Conservation (phyloP, 2,797 vertebrate species). For the Cuniculus paca region DNA sequence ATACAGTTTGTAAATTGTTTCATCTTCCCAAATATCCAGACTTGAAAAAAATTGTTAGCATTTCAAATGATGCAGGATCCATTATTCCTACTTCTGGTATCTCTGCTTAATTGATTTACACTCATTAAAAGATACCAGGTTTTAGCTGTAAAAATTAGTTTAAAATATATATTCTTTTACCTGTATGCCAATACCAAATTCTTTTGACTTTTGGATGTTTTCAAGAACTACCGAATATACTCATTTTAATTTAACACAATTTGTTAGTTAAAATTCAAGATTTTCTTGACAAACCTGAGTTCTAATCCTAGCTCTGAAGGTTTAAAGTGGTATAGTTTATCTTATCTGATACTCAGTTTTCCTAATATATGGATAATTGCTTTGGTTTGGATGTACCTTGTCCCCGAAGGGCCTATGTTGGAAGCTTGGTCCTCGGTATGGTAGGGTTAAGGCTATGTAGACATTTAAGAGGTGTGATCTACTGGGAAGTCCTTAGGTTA, state of each 20-base stretch:
- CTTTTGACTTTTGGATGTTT: slow-evolving; percentile 52
- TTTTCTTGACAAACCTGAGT: slow-evolving; percentile 24
- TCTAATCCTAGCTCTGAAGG: slow-evolving; percentile 32
- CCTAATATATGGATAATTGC: background rate
- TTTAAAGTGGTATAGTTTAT: slow-evolving; percentile 27
- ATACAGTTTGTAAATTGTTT: slow-evolving; percentile 37
- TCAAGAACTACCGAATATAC: background rate
- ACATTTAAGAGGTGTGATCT: background rate
- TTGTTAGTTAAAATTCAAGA: slow-evolving; percentile 50
- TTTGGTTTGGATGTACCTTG: background rate
- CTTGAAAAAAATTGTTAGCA: slow-evolving; percentile 20
- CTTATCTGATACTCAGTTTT: slow-evolving; percentile 26
- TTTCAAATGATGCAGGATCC: background rate
- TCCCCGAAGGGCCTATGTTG: background rate
- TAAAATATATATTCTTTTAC: background rate
- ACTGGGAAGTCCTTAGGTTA: background rate
- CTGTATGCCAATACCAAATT: background rate
- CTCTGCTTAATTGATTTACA: slow-evolving; percentile 46
- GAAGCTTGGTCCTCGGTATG: background rate
- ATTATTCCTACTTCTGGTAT: slow-evolving; percentile 25
- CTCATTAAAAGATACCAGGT: slow-evolving; percentile 47
- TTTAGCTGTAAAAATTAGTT: slow-evolving; percentile 50
- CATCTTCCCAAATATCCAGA: slow-evolving; percentile 51
- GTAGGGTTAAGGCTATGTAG: background rate
- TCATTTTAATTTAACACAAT: slow-evolving; percentile 22